Evolutionary conservation across 2,888 invertebrate species (phyloP), one percentile per base, ranked within the genome.

Genomic region (Sinohyriopsis cumingii): DNA sequence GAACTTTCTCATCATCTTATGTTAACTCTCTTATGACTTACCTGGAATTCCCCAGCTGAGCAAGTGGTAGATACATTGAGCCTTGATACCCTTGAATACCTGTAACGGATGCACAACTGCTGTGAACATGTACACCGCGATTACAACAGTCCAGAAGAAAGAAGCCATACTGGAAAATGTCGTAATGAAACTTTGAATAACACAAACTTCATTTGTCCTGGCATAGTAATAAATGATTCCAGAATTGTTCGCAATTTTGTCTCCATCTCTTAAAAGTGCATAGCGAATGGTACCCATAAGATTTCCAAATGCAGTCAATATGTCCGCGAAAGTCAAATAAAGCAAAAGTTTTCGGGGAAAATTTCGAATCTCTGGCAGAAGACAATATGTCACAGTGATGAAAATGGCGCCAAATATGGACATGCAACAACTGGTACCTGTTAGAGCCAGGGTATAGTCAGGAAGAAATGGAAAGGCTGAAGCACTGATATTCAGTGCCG

Each of bases 101-200:
- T 61, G 54, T n/a, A 59, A 45, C 19, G 67, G 63, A 20, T 63
- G 60, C 6, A 69, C 61, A 15, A 72, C 54, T 9, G 69, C 55
- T 20, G 67, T 20, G 15, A 69, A 64, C 3, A 78, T 62, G 59
- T 79, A 73, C 5, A 73, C 19, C 20, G 69, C 76, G 61, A 77
- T 79, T 0, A 75, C 64, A 5, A 66, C 24, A 0, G 76, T 77
- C 75, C 76, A 74, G 56, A 71, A 73, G 66, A 73, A 77, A 15
- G 79, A 79, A 24, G 72, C 75, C 65, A 79, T 67, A 55, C 70
- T 67, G 5, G 77, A 71, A 59, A 64, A 73, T 20, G 79, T 77
- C 19, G 73, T 77, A 1, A 77, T 22, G 54, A 68, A 67, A 53
- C 79, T 73, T 61, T 79, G 79, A 12, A 69, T 54, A 33, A 71